A percentile compares a stretch with the other conserved stretches of the same genome.
Conservation (phyloP, 2,888 invertebrate species). For the Dioctria linearis region DNA sequence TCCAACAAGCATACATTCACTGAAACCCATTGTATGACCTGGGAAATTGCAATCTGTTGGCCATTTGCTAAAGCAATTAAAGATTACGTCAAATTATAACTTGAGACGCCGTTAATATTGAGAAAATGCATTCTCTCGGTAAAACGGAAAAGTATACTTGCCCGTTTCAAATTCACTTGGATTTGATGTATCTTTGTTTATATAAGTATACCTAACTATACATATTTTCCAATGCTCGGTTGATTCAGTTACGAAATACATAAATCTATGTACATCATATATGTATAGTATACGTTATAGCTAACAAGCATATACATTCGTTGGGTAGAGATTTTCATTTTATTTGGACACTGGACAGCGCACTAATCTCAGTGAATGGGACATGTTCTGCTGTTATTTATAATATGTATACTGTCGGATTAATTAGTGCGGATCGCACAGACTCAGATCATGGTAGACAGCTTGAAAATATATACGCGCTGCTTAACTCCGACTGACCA, state of each 20-base stretch:
- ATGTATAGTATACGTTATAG: background rate
- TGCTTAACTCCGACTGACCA: background rate
- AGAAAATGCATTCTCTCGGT: background rate
- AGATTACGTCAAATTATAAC: constrained; percentile 4
- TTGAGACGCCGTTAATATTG: background rate
- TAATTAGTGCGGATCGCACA: background rate
- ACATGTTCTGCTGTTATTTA: background rate
- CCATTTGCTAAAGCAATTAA: background rate
- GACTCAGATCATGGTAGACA: background rate
- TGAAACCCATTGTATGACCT: background rate
- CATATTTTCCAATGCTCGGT: too few species aligned
- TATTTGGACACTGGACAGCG: background rate
- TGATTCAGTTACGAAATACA: background rate
- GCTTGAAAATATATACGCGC: background rate
- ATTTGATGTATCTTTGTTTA: background rate
- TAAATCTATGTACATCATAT: too few species aligned
- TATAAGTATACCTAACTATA: too few species aligned
- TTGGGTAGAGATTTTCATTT: background rate
- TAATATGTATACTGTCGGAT: background rate
- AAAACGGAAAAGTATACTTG: background rate
- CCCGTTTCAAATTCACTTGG: background rate
- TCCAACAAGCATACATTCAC: background rate
- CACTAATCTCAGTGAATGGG: background rate
- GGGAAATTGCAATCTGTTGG: background rate
- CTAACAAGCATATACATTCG: background rate